phyloP scores from a whole-genome alignment of 2,113 vertebrate species.

The Calypte anna region DNA sequence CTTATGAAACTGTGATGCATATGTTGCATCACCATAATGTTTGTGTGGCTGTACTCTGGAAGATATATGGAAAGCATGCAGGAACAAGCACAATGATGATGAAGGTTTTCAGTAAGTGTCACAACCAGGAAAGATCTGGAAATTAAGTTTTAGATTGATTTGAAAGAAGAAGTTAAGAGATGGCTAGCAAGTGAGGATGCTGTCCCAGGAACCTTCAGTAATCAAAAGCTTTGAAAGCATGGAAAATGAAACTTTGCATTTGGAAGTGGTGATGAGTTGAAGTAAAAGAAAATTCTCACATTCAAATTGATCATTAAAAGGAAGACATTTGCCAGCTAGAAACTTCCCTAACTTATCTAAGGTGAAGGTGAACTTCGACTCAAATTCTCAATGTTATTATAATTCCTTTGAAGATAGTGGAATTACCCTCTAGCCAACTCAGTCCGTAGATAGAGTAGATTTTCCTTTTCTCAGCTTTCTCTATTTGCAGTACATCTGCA shows the following conservation, averaged over 20 bases:
- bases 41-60: neutral
- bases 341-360: neutral
- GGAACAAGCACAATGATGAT: neutral
- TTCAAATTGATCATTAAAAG: neutral
- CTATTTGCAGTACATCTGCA: neutral
- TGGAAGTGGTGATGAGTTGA: neutral
- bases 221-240: neutral
- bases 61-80: fast-evolving
- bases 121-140: neutral
- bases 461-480: neutral
- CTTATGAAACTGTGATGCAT: neutral
- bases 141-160: neutral
- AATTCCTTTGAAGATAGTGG: neutral
- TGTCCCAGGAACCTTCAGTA: neutral
- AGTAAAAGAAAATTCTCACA: neutral
- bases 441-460: neutral
- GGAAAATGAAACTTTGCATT: neutral
- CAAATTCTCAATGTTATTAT: neutral
- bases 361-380: neutral
- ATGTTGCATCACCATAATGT: fast-evolving
- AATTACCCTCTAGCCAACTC: neutral
- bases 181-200: neutral
- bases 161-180: neutral
- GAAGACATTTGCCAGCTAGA: neutral
- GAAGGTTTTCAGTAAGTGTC: neutral